These are phyloP conservation scores for Drosophila bifasciata DNA, from an alignment of 1,140 invertebrate genomes.

Conservation along the genomic window DNA sequence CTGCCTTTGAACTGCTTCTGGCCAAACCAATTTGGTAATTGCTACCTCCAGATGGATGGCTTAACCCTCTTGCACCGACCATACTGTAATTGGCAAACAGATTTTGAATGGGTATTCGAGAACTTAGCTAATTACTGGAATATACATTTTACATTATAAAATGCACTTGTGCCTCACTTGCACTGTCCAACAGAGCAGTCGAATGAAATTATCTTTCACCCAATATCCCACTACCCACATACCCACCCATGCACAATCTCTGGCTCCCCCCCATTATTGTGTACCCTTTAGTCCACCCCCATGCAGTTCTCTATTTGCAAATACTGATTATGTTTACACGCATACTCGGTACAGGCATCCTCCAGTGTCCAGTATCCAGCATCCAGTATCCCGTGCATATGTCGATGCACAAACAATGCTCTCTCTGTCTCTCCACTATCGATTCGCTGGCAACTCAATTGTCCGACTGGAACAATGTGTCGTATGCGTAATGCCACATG, in stretches of 20 bases:
- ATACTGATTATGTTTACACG: conserved; percentile 83
- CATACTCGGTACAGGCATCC: conserved; percentile 30
- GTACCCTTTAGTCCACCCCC: background rate
- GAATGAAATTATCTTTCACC: too few species aligned
- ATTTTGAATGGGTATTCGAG: conserved; percentile 2
- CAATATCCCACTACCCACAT: background rate
- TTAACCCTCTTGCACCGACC: conserved; percentile 30
- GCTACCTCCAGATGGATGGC: conserved; percentile 39
- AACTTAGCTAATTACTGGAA: too few species aligned
- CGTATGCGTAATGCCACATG: conserved; percentile 78
- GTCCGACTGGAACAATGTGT: conserved; percentile 62
- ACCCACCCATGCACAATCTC: background rate
- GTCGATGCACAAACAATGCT: conserved; percentile 64
- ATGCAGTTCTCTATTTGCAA: conserved; percentile 75
- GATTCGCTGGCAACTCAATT: conserved; percentile 63
- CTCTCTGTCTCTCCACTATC: conserved; percentile 5
- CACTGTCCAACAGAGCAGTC: too few species aligned
- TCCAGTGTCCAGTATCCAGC: conserved; percentile 46
- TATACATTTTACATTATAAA: too few species aligned
- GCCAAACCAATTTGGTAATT: conserved; percentile 61
- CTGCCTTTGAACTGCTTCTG: conserved; percentile 15
- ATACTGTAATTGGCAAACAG: conserved; percentile 24
- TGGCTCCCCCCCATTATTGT: conserved; percentile 5
- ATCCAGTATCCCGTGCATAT: conserved; percentile 48
- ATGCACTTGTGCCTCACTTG: too few species aligned